A percentile compares a stretch with the other conserved stretches of the same genome.
Conservation (phyloP, 2,888 invertebrate genomes). For the Drosophila robusta region DNA sequence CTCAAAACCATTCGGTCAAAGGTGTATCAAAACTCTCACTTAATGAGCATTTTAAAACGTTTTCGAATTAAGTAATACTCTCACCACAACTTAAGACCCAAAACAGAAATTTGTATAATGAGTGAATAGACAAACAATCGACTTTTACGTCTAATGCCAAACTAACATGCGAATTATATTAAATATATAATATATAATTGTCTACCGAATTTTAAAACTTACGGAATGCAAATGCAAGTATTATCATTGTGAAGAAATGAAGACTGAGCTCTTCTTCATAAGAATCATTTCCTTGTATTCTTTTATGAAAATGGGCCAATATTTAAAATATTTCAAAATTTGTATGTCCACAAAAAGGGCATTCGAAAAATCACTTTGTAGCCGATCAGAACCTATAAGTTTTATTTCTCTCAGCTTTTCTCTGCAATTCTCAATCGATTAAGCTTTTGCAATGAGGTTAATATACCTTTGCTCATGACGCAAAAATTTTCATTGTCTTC, state of each 20-base stretch:
- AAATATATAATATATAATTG: background rate
- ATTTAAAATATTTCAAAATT: too few species aligned
- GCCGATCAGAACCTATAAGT: background rate
- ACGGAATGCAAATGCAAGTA: too few species aligned
- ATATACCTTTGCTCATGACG: slow-evolving; percentile 26
- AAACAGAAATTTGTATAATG: slow-evolving; percentile 3
- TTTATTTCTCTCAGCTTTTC: slow-evolving; percentile 3
- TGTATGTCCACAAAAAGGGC: slow-evolving; percentile 1
- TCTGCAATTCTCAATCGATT: background rate
- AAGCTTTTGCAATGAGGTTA: slow-evolving; percentile 27
- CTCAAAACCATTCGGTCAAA: slow-evolving; percentile 58
- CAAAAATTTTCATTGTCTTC: background rate
- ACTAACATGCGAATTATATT: slow-evolving; percentile 12
- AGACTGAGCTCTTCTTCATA: too few species aligned
- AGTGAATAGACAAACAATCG: slow-evolving; percentile 10
- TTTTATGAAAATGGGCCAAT: too few species aligned
- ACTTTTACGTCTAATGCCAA: slow-evolving; percentile 14
- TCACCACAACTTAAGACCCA: slow-evolving; percentile 7
- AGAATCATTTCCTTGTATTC: too few species aligned
- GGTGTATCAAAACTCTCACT: slow-evolving; percentile 47
- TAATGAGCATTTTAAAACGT: slow-evolving; percentile 8
- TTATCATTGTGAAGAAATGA: too few species aligned
- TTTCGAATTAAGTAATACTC: slow-evolving; percentile 27
- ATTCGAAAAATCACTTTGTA: background rate
- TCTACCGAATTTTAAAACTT: background rate